Evolutionary conservation across 2,797 vertebrate species (phyloP).

Genomic region (Protosalanx chinensis): DNA sequence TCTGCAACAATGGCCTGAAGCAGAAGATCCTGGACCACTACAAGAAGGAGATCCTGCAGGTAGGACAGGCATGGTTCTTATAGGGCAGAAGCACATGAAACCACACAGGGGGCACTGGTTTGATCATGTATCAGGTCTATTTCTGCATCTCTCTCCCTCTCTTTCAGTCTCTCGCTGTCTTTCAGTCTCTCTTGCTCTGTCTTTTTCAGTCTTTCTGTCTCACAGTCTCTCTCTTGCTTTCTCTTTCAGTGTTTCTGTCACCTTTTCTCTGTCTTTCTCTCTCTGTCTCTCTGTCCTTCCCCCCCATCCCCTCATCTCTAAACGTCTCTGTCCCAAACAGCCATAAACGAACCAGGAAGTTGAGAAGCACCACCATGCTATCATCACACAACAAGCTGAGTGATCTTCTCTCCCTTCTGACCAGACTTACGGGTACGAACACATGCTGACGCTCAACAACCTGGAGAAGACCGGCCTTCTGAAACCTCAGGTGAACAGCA

Average conservation of each 20-base stretch:
- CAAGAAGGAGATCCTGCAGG: conserved; percentile 95
- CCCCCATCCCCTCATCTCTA: too few species aligned
- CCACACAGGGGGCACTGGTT: too few species aligned
- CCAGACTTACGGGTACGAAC: conserved; percentile 94
- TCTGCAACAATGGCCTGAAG: conserved; percentile 95
- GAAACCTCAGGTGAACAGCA: conserved; percentile 79
- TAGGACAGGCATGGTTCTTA: conserved; percentile 45
- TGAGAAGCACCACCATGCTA: neutral
- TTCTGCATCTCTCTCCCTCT: too few species aligned
- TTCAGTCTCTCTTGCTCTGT: too few species aligned
- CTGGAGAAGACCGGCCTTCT: conserved; percentile 91
- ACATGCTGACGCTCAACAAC: conserved; percentile 91
- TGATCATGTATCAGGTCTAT: too few species aligned
- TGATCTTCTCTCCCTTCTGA: conserved; percentile 15
- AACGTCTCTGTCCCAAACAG: too few species aligned
- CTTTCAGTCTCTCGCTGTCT: too few species aligned
- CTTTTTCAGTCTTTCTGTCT: too few species aligned
- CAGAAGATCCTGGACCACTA: conserved; percentile 95
- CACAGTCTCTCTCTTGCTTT: too few species aligned
- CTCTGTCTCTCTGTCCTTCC: too few species aligned
- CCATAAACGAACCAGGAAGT: neutral
- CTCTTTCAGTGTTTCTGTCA: too few species aligned
- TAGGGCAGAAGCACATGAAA: neutral
- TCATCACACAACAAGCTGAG: neutral
- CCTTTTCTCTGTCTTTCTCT: too few species aligned